phyloP scores from a whole-genome alignment of 1,140 invertebrate species.

The Bombus breviceps region DNA sequence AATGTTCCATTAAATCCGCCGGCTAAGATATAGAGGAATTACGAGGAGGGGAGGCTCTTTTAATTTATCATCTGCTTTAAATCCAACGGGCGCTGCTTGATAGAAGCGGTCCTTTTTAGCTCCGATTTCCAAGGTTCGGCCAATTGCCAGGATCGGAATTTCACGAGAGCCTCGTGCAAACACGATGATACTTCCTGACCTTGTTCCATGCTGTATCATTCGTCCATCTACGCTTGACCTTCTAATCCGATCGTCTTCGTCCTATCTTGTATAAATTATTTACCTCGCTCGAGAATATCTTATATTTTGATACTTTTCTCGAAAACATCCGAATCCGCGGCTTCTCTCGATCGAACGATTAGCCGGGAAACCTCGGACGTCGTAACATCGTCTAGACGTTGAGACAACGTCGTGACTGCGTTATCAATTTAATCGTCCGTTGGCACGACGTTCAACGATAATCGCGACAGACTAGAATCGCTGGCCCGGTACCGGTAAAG shows the following conservation, averaged over 20 bases:
- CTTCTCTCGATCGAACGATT: background rate
- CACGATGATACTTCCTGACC: conserved; percentile 46
- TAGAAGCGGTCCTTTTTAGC: conserved; percentile 64
- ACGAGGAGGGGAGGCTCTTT: conserved; percentile 65
- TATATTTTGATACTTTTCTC: no score
- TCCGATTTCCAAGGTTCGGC: conserved; percentile 68
- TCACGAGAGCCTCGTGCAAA: conserved; percentile 57
- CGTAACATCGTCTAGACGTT: background rate
- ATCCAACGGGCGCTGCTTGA: conserved; percentile 60
- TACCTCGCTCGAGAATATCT: no score
- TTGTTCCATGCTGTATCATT: background rate
- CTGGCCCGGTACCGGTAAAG: conserved; percentile 45
- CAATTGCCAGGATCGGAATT: conserved; percentile 65
- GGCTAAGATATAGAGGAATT: conserved; percentile 67
- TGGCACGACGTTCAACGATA: conserved; percentile 24
- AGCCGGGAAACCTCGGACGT: background rate
- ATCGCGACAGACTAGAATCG: conserved; percentile 12
- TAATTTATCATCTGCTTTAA: conserved; percentile 80
- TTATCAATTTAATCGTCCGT: conserved; percentile 50
- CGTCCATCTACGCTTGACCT: background rate
- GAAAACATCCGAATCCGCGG: no score
- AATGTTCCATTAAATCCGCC: conserved; percentile 75
- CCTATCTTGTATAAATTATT: background rate
- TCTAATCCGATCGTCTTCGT: no score
- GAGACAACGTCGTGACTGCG: background rate